Evolutionary conservation across 2,797 vertebrate genomes (phyloP).

Genomic region (Glossophaga mutica): DNA sequence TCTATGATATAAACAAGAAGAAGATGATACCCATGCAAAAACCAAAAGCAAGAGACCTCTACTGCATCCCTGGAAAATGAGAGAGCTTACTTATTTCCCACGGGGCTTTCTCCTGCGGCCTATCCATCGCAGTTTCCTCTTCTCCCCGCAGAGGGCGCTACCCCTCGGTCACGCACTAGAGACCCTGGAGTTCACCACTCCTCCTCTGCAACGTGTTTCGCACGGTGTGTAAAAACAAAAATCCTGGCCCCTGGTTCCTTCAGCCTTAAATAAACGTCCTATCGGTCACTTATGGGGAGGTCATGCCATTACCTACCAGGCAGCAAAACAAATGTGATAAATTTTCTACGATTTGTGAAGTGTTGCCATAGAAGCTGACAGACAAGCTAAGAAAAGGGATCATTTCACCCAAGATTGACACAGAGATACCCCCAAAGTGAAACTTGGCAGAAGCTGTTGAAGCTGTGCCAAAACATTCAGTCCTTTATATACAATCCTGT

Average conservation of each 20-base stretch:
- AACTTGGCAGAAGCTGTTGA: background rate
- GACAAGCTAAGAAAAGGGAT: conserved; percentile 1
- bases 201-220: background rate
- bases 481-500: background rate
- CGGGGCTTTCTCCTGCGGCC: background rate
- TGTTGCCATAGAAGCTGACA: background rate
- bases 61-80: background rate
- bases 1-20: background rate
- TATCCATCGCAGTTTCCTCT: background rate
- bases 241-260: background rate
- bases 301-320: background rate
- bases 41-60: background rate
- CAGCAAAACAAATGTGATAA: conserved; percentile 10
- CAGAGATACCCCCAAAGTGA: background rate
- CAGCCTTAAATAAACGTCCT: background rate
- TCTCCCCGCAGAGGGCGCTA: background rate
- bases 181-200: background rate
- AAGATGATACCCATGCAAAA: background rate
- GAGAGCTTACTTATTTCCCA: background rate
- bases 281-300: background rate
- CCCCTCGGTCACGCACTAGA: background rate
- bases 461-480: background rate
- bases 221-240: background rate
- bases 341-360: background rate
- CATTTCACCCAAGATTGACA: background rate